Base-by-base conservation (phyloP, 2,888 invertebrate genomes). In the Aspidiotus rigidus region DNA sequence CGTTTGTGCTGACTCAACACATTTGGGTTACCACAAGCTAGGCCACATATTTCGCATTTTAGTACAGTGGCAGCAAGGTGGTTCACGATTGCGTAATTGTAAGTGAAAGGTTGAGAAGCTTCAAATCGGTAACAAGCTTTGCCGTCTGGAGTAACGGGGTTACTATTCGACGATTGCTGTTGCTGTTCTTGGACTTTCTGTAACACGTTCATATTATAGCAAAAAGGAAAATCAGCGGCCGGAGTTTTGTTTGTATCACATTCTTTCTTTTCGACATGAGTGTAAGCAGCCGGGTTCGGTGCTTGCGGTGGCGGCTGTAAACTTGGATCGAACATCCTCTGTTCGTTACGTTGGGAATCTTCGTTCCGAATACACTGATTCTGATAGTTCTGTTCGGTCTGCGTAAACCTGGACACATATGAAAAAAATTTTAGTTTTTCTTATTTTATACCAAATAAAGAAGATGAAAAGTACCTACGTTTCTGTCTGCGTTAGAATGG, bases 1-100 rank as follows among this genome's bases (percentile, higher is more conserved):
- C 90, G 84, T 80, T 91, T 92, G 78, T 91, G 91, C 75, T 91
- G 89, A 79, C 89, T 90, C n/a, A 91, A 79, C 70, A 90, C 78
- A 61, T 88, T 85, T 72, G 90, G 82, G 77, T 91, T 90, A 1
- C 88, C 88, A 78, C 91, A 92, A 83, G 90, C 90, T 71, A 90
- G 80, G 59, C 90, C 90, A 76, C 91, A 91, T 9, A 90, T 87
- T 78, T 92, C 91, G 79, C 91, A 91, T 79, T 91, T 92, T 77
- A 90, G 91, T 74, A 89, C 89, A 40, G 90, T 89, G 69, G 80
- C 79, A 75, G 89, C 88, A 88, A 91, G 90, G 78, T 91, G 91
- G 79, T 91, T 91, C 62, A 88, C 85, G 74, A 91, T 80, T 5
- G 90, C 89, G 81, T 91, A 91, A 77, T 91, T 91, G 76, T 88